Percentiles rank a stretch among this genome's conserved stretches.
Evolutionary conservation across 2,888 invertebrate species (phyloP).

Genomic region (Pristionchus exspectatus): DNA sequence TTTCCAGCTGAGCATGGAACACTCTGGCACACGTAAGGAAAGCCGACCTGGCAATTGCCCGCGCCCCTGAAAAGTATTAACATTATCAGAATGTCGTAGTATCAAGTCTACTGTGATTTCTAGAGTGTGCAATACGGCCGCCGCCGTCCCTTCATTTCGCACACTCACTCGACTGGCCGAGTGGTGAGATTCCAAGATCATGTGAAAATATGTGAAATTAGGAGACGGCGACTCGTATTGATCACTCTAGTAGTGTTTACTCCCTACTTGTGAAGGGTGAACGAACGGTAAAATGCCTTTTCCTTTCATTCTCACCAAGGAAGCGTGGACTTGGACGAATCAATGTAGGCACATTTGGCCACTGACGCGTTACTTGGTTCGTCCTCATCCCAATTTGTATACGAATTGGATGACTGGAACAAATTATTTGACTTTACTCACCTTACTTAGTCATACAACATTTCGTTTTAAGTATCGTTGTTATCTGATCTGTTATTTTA

Average conservation of each 20-base stretch:
- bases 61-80: neutral
- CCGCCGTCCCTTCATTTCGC: no score
- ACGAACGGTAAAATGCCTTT: no score
- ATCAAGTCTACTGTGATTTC: no score
- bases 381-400: neutral
- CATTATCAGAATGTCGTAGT: no score
- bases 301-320: neutral
- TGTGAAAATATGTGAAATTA: no score
- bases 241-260: no score
- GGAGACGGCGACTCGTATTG: no score
- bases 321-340: neutral
- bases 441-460: neutral
- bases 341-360: neutral
- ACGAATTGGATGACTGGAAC: neutral
- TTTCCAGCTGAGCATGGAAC: neutral
- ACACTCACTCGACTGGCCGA: no score
- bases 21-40: conserved; percentile 1
- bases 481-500: no score
- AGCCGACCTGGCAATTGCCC: neutral
- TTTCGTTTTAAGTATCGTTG: neutral
- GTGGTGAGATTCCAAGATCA: no score
- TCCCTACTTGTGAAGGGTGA: no score
- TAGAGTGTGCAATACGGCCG: no score
- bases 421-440: neutral
- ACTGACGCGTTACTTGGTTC: neutral